Conservation (phyloP, 2,797 vertebrate species). For the Spea hammondii region DNA sequence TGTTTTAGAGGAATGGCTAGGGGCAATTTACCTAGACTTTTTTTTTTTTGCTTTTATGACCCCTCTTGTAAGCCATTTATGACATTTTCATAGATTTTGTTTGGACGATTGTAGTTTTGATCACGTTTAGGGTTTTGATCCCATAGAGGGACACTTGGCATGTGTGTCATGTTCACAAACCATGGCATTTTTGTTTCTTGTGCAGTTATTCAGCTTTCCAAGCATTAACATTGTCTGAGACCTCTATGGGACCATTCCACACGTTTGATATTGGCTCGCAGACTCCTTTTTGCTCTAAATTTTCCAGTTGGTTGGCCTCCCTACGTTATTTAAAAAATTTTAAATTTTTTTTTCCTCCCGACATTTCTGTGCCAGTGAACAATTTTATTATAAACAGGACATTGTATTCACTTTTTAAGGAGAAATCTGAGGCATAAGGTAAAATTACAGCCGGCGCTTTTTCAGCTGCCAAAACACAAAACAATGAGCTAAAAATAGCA, state of each 20-base stretch:
- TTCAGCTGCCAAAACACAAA: conserved; percentile 75
- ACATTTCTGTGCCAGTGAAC: conserved; percentile 73
- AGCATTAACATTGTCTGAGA: conserved; percentile 67
- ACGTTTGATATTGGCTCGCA: conserved; percentile 73
- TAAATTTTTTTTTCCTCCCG: conserved; percentile 58
- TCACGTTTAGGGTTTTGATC: no score
- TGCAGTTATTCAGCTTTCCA: conserved; percentile 17
- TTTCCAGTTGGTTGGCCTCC: conserved; percentile 73
- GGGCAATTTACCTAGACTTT: no score
- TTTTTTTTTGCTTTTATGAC: no score
- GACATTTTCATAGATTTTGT: no score
- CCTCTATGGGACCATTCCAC: conserved; percentile 72
- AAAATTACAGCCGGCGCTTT: conserved; percentile 74
- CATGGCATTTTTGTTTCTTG: not conserved
- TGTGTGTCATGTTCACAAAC: no score
- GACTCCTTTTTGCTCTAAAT: conserved; percentile 76
- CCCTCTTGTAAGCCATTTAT: no score
- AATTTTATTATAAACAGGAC: conserved; percentile 81
- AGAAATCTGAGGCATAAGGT: conserved; percentile 76
- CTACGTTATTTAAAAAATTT: conserved; percentile 54
- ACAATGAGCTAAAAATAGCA: conserved; percentile 77
- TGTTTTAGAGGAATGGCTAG: no score
- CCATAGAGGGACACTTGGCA: no score
- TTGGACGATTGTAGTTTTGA: no score
- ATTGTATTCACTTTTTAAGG: conserved; percentile 78